Evolutionary conservation across 2,888 invertebrate genomes (phyloP).

Genomic region (Euphydryas editha): DNA sequence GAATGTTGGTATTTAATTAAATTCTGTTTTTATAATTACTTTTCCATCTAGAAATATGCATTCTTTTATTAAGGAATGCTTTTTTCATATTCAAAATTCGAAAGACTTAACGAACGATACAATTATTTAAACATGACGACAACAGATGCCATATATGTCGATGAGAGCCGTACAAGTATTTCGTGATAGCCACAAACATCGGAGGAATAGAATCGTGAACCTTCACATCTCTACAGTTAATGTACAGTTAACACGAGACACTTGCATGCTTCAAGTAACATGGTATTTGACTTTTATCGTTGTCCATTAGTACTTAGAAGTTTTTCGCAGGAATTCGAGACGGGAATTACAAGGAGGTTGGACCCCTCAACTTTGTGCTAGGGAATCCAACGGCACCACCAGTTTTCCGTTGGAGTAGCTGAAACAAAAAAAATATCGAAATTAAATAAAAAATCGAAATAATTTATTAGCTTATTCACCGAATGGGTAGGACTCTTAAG

Average conservation of each 20-base stretch:
- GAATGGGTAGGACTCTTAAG: constrained; percentile 9
- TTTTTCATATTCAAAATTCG: constrained; percentile 26
- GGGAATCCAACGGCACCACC: constrained; percentile 84
- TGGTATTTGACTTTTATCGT: constrained; percentile 22
- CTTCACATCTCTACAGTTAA: constrained; percentile 20
- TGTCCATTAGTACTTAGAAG: constrained; percentile 57
- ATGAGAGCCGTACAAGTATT: constrained; percentile 19
- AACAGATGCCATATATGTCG: constrained; percentile 5
- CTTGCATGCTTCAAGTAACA: constrained; percentile 25
- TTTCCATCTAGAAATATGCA: constrained; percentile 7
- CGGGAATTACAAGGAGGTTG: constrained; percentile 67
- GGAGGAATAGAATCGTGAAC: constrained; percentile 15
- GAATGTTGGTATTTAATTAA: constrained; percentile 49
- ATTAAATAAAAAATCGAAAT: constrained; percentile 40
- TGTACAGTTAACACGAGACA: constrained; percentile 23
- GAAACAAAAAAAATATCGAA: constrained; percentile 64
- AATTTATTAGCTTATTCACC: constrained; percentile 35
- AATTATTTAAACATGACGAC: constrained; percentile 13
- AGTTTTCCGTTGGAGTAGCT: constrained; percentile 84
- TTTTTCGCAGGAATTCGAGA: constrained; percentile 72
- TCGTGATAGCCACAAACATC: constrained; percentile 21
- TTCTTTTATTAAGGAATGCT: constrained; percentile 17
- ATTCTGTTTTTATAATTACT: constrained; percentile 15
- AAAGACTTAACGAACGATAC: constrained; percentile 24
- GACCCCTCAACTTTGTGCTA: constrained; percentile 81